Percentiles rank a stretch among this genome's conserved stretches.
These are phyloP conservation scores for Chloroceryle inda DNA, from an alignment of 2,797 vertebrate species.

Conservation along the genomic window DNA sequence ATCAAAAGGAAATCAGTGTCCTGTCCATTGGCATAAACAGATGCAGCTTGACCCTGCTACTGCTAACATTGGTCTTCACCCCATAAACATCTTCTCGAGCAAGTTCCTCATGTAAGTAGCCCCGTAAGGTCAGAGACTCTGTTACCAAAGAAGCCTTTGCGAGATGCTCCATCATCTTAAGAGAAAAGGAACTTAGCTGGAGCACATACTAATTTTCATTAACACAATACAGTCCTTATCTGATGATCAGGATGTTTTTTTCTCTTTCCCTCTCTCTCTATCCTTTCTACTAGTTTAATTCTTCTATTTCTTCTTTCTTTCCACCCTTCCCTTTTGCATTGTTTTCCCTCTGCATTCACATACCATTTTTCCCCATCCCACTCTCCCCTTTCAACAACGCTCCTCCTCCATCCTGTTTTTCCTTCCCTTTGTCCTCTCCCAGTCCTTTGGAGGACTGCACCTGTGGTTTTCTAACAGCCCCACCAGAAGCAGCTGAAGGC, in stretches of 20 bases:
- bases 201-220: background rate
- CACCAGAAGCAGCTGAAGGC: constrained; percentile 28
- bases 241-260: background rate
- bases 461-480: constrained; percentile 3
- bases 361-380: background rate
- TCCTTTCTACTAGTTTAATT: background rate
- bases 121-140: background rate
- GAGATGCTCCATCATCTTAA: background rate
- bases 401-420: background rate
- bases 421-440: background rate
- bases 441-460: background rate
- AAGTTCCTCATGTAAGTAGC: background rate
- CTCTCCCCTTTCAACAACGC: background rate
- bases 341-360: background rate
- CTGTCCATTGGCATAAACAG: background rate
- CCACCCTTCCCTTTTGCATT: background rate
- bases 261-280: background rate
- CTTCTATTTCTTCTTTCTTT: background rate
- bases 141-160: background rate
- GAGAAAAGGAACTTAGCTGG: background rate
- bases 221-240: background rate
- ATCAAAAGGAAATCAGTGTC: background rate
- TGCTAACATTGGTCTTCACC: background rate
- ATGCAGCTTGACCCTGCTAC: background rate
- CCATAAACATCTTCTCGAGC: accelerated